Conservation (phyloP, 2,113 vertebrate species). For the Aramus guarauna region DNA sequence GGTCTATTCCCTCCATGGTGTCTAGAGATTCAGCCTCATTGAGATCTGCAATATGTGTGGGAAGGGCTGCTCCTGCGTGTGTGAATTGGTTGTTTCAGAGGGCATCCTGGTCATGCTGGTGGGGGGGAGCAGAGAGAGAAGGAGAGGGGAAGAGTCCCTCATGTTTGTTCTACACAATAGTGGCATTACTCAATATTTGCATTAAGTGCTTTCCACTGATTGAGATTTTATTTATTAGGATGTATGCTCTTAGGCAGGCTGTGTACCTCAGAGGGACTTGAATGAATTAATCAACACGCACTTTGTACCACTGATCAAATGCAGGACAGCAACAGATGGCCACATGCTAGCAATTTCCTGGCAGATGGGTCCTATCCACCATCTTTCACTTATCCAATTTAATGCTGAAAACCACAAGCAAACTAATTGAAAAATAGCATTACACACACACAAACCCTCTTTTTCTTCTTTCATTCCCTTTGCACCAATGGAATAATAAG, state of each 20-base stretch:
- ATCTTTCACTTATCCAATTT: conserved; percentile 39
- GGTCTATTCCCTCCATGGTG: background rate
- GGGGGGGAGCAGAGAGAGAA: fast-evolving
- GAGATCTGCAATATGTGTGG: background rate
- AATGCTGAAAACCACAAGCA: conserved; percentile 9
- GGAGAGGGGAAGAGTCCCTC: background rate
- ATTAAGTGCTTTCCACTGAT: background rate
- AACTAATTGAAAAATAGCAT: conserved; percentile 41
- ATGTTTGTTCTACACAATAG: background rate
- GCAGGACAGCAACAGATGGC: conserved; percentile 22
- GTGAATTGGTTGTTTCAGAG: background rate
- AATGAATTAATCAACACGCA: conserved; percentile 20
- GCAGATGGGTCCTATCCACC: conserved; percentile 25
- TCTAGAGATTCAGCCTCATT: background rate
- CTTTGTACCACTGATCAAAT: conserved; percentile 10
- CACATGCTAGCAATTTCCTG: conserved; percentile 41
- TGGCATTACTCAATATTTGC: background rate
- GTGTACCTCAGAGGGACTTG: background rate
- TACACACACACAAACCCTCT: background rate
- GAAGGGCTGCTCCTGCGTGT: background rate
- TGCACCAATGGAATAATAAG: background rate
- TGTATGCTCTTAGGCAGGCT: background rate
- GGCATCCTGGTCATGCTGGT: background rate
- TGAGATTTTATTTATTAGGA: conserved; percentile 16
- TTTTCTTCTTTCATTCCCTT: conserved; percentile 13